Base-by-base conservation (phyloP, 1,140 invertebrate genomes). In the Drosophila mauritiana region DNA sequence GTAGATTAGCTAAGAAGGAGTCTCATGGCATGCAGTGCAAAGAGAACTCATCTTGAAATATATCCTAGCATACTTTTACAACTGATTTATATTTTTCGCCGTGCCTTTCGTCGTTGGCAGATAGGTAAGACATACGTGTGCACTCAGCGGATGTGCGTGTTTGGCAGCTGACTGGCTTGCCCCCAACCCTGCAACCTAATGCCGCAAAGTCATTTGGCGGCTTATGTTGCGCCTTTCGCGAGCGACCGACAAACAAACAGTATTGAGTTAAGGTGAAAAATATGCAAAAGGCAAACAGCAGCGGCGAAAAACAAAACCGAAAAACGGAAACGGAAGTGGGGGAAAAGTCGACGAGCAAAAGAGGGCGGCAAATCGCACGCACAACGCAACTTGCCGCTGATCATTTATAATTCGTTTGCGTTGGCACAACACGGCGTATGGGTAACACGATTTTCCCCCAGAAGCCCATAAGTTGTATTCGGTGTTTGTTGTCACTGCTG, bases 191-290 rank as follows among this genome's bases (percentile, higher is more conserved):
- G 20, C 67, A 45, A 69, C 77, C 73, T 81, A 85, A 73, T 85
- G 81, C 82, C 81, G 72, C 82, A 85, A 85, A 85, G 81, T 86
- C 81, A 86, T 85, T 85, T 85, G 81, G 78, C 65, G 82, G 81
- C 81, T 85, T 85, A 74, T 49, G 77, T 46, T 65, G 56, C 70
- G 54, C 58, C 79, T 77, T 69, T 73, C 46, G 31, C 45, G 46
- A 56, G 55, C 51, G 43, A 57, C 58, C 46, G 49, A 73, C 53
- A 53, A 39, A 42, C 48, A 51, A 64, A 69, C 53, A 54, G 55
- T 45, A 70, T 77, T 77, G 73, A 77, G 74, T 69, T 77, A 53
- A 78, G 68, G 74, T 83, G 63, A 72, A 85, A 70, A 77, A 81
- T 78, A 72, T 76, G 78, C 78, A 81, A 81, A 75, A 63, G 63